Evolutionary conservation across 2,888 invertebrate genomes (phyloP), one percentile per base, ranked within the genome.

Genomic region (Synanthedon formicaeformis): DNA sequence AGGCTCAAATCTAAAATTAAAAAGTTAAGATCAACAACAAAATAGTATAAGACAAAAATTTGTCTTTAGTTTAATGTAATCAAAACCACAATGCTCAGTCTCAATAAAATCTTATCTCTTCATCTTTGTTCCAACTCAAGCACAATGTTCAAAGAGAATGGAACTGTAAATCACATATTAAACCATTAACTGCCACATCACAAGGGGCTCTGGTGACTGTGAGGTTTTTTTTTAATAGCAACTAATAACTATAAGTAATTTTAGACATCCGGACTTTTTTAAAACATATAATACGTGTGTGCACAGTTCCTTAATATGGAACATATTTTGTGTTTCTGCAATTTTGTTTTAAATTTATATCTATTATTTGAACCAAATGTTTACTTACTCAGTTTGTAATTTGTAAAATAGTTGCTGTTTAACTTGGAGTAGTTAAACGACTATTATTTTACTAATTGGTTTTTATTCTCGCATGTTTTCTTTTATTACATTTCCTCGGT

Each of bases 91-190:
- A 12, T 14, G 45, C 45, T 13, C 45, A 45, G 34, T 34, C 34
- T 34, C 2, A 45, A 45, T 45, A 45, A 45, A 13, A 45, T 13
- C 8, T 10, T 34, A 34, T 34, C 34, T 45, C 45, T 45, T 45
- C 45, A 45, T 45, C 45, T 45, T 45, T 6, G 45, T 14, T 34
- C 50, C 50, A 54, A 54, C 52, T 41, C 51, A 14, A 11, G 40
- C 16, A 23, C 18, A 51, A 51, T 11, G 18, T 49, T 14, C 49
- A 49, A 49, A 49, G 14, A 49, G 16, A 49, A 49, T 49, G 14
- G 49, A 55, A 64, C 54, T 57, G 65, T 78, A 77, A 80, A 78
- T 78, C 73, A 77, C 64, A 70, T 71, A 76, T 72, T 74, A 77
- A 70, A 67, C n/a, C 12, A 13, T 18, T 34, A 12, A 50, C 60